Base-by-base conservation (phyloP, 2,888 invertebrate species). In the Cheilosia impressa region DNA sequence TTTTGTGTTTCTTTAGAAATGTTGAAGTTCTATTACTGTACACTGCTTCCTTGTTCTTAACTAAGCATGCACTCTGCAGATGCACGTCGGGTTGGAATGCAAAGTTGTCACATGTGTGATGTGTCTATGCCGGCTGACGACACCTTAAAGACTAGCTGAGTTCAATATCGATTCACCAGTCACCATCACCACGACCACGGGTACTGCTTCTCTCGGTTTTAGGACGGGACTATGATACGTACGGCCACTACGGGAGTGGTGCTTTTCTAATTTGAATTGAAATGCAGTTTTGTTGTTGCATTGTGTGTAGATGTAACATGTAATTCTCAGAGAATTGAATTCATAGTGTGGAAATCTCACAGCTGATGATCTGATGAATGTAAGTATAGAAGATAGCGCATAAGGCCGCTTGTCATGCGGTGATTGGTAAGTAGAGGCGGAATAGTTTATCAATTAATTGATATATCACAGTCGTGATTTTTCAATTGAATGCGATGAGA, bases 71-170 rank as follows among this genome's bases (percentile, higher is more conserved):
- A 63, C 69, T 13, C 38, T 38, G 38, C 38, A 38, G 13, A 38
- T 38, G 63, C 72, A 58, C 65, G 58, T 45, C 58, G 60, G 57
- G 41, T 17, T 52, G 38, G 43, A 55, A 31, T 69, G 47, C 50
- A 34, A 17, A 41, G 55, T 57, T 71, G 55, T 55, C 62, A 71
- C 69, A 57, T 58, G 52, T 9, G 34, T 24, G 7, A 52, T 50
- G 55, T 55, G 55, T 31, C 34, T 55, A 69, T 24, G 22, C 55
- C 55, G 27, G 31, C 17, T 60, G 76, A 60, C 76, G 68, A 68
- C 60, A 76, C 76, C 76, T 76, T 68, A 50, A 76, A 76, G 76
- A 76, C 76, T 76, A 66, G 68, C 50, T 52, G 52, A 76, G 43
- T 75, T 75, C 65, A 55, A 65, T 65, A 65, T 75, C 45, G 63